phyloP scores from a whole-genome alignment of 2,888 invertebrate species.

The Callimorpha dominula region DNA sequence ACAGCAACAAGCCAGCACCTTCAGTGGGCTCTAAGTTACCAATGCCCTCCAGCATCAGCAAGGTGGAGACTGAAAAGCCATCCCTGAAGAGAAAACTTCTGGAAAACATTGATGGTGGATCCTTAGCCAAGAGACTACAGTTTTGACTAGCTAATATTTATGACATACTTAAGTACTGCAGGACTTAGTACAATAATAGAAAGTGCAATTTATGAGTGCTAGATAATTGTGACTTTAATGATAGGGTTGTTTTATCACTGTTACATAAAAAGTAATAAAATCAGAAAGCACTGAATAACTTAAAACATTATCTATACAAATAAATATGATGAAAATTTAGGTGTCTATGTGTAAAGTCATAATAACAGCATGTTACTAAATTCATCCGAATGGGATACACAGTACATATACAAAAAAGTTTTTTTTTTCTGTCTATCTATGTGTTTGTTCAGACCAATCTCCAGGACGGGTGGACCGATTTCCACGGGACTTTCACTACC shows the following conservation, averaged over 20 bases:
- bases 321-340: too few species aligned
- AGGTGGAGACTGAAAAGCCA: slow-evolving; percentile 88
- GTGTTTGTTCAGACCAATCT: too few species aligned
- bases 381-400: too few species aligned
- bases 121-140: slow-evolving; percentile 89
- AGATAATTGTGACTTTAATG: slow-evolving; percentile 34
- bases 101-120: slow-evolving; percentile 90
- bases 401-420: too few species aligned
- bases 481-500: too few species aligned
- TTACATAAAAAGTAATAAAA: neutral
- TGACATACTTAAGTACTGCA: slow-evolving; percentile 44
- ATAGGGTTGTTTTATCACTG: slow-evolving; percentile 11
- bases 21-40: slow-evolving; percentile 94
- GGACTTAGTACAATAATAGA: slow-evolving; percentile 56
- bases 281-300: neutral
- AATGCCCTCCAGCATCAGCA: slow-evolving; percentile 89
- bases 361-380: too few species aligned
- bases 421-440: too few species aligned
- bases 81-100: slow-evolving; percentile 92
- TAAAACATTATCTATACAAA: too few species aligned
- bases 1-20: slow-evolving; percentile 95
- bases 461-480: too few species aligned
- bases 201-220: slow-evolving; percentile 62
- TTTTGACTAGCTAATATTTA: slow-evolving; percentile 77
- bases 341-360: too few species aligned